A percentile compares a stretch with the other conserved stretches of the same genome.
phyloP scores from a whole-genome alignment of 1,140 invertebrate species.

The Trichonephila inaurata region DNA sequence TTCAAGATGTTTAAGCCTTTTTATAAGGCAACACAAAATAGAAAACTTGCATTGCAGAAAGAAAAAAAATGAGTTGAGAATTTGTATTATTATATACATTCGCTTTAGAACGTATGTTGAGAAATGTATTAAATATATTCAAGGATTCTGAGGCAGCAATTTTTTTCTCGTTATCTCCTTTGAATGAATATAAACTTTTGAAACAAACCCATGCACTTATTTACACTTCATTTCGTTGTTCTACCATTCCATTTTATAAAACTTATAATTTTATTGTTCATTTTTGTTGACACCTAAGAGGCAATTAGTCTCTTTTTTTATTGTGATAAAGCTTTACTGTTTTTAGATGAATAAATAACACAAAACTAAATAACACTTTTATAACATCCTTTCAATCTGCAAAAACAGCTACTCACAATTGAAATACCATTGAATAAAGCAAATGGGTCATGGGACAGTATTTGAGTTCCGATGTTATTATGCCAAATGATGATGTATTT shows the following conservation, averaged over 20 bases:
- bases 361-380: background rate
- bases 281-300: background rate
- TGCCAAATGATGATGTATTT: background rate
- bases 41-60: background rate
- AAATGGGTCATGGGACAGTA: constrained; percentile 7
- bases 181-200: background rate
- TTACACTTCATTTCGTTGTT: background rate
- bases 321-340: background rate
- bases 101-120: background rate
- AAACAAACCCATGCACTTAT: background rate
- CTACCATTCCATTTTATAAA: background rate
- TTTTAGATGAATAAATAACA: background rate
- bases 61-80: background rate
- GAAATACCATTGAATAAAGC: background rate
- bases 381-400: background rate
- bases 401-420: background rate
- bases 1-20: too few relatives aligned
- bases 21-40: background rate
- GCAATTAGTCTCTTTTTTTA: background rate
- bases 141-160: background rate
- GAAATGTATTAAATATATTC: background rate
- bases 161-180: background rate
- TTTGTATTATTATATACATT: background rate
- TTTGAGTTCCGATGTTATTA: background rate
- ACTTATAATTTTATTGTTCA: background rate